Conservation (phyloP, 2,888 invertebrate species). For the Tenthredo mesomela region DNA sequence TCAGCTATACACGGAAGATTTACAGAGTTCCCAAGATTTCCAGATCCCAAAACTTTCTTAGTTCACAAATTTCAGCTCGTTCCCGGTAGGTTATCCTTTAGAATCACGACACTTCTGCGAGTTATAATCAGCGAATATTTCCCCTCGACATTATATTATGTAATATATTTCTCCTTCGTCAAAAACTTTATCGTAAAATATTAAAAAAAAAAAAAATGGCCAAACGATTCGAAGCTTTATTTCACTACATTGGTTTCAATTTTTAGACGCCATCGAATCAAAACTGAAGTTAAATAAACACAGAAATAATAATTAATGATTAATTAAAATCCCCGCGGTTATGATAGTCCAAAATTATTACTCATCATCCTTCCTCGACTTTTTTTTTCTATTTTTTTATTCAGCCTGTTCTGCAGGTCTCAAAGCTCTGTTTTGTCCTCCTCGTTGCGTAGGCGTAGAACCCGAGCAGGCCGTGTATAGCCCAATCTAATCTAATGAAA, state of each 20-base stretch:
- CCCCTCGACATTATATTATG: background rate
- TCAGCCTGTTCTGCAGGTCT: background rate
- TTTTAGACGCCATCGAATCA: background rate
- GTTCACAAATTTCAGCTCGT: conserved; percentile 5
- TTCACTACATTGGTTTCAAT: background rate
- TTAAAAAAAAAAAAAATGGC: background rate
- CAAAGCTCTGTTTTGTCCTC: background rate
- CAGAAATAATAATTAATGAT: background rate
- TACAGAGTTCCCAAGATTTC: background rate
- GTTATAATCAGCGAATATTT: background rate
- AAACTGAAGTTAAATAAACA: background rate
- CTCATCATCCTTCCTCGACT: background rate
- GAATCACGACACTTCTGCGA: background rate
- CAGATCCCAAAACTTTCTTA: conserved; percentile 1
- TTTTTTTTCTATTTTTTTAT: background rate
- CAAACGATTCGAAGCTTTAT: background rate
- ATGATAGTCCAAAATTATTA: background rate
- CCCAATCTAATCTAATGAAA: conserved; percentile 33
- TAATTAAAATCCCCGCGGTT: too few species aligned
- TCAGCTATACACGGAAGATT: conserved; percentile 1
- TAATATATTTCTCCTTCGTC: background rate
- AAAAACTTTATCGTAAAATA: background rate
- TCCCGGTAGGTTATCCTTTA: background rate
- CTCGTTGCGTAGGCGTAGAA: conserved; percentile 13
- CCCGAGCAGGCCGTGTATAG: background rate